These are phyloP conservation scores for Baronia brevicornis DNA, from an alignment of 2,888 invertebrate genomes.

Conservation along the genomic window DNA sequence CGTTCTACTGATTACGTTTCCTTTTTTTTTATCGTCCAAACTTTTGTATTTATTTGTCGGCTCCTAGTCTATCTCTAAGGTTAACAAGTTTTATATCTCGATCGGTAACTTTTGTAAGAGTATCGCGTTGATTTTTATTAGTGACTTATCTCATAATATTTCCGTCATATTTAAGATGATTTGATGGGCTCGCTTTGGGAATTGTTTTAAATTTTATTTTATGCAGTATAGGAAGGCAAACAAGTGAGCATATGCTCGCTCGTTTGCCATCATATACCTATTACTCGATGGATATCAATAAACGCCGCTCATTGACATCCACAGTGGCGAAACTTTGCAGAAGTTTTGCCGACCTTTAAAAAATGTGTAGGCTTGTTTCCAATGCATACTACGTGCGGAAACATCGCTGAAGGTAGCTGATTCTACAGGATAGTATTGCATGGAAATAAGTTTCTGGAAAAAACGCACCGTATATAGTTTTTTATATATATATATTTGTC, in stretches of 20 bases:
- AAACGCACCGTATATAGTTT: too few species aligned
- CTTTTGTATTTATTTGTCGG: constrained; percentile 19
- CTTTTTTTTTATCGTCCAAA: constrained; percentile 15
- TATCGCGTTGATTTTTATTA: constrained; percentile 8
- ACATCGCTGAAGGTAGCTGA: constrained; percentile 13
- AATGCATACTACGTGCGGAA: constrained; percentile 12
- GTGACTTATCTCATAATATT: constrained; percentile 8
- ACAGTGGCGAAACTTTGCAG: too few species aligned
- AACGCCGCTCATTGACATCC: too few species aligned
- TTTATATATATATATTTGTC: too few species aligned
- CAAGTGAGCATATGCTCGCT: too few species aligned
- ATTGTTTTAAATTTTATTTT: too few species aligned
- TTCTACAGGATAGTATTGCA: too few species aligned
- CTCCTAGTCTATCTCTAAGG: constrained; percentile 20
- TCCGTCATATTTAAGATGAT: constrained; percentile 2
- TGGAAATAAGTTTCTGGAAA: too few species aligned
- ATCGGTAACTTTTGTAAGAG: constrained; percentile 2
- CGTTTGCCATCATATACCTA: too few species aligned
- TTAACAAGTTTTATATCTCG: constrained; percentile 13
- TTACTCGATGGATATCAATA: constrained; percentile 14
- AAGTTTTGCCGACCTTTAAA: too few species aligned
- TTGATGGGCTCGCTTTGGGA: constrained; percentile 1
- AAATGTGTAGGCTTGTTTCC: too few species aligned
- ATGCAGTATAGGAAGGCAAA: too few species aligned
- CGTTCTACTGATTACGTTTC: constrained; percentile 16